Evolutionary conservation across 2,797 vertebrate genomes (phyloP), one percentile per base, ranked within the genome.

Genomic region (Sebastes hopkinsi): DNA sequence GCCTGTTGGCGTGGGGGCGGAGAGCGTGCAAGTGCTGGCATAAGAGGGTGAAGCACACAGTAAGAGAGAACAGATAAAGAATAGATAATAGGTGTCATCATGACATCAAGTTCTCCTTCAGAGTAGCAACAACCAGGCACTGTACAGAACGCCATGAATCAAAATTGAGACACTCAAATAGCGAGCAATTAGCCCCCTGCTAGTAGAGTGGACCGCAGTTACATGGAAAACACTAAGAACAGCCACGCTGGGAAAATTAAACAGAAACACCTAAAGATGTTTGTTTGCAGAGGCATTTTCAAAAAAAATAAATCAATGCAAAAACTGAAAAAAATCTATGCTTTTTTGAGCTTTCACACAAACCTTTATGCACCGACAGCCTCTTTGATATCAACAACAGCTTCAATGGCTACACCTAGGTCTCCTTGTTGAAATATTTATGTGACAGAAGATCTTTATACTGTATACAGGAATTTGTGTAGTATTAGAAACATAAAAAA

Each of bases 21-120:
- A 85, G 76, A 75, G 81, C 8, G 79, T 27, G 79, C 32, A 20
- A 89, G 77, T 2, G 82, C 72, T 76, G 83, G 75, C 83, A 85
- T 74, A 72, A 75, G 77, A 86, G 82, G 62, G 62, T 70, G 74
- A 85, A 79, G 75, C 68, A 54, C 75, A 58, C 82, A 80, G 83
- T 75, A 3, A 79, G 82, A 66, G 68, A 75, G 70, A 82, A 59
- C 71, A 86, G 85, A 85, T 55, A 79, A 67, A 81, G 80, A 86
- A 81, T 46, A 81, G 88, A 90, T 89, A 89, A 93, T 83, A 85
- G 88, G 75, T 90, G 88, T 88, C 87, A 85, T 88, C 87, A 84
- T 87, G 79, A 89, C 86, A 87, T 87, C 83, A 76, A 82, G 67
- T 72, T 87, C 84, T 89, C 72, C 67, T 85, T 84, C 69, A 75